phyloP scores from a whole-genome alignment of 2,888 invertebrate genomes.

The Lacanobia wlatinum region DNA sequence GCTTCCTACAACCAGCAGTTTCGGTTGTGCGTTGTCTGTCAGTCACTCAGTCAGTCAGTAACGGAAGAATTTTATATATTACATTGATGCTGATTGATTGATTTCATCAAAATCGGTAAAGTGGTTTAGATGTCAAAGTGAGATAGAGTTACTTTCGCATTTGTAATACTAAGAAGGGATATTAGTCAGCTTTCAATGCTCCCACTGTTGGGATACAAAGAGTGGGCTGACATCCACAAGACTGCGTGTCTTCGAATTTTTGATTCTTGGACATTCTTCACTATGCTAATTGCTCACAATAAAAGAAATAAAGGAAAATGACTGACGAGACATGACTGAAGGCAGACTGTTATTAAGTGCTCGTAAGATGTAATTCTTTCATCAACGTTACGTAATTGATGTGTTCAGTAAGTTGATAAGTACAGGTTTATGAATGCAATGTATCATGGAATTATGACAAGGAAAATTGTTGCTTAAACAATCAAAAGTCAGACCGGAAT shows the following conservation, averaged over 20 bases:
- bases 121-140: too few relatives aligned
- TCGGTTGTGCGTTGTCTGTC: too few relatives aligned
- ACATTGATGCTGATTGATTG: too few relatives aligned
- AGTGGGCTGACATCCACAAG: not conserved
- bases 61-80: too few relatives aligned
- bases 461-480: not conserved
- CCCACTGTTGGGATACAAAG: not conserved
- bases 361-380: slow-evolving; percentile 11
- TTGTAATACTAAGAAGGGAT: too few relatives aligned
- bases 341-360: not conserved
- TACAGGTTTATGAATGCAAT: not conserved
- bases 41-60: too few relatives aligned
- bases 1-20: too few relatives aligned
- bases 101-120: too few relatives aligned
- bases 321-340: not conserved
- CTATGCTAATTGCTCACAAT: not conserved
- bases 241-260: too few relatives aligned
- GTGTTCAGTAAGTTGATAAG: not conserved
- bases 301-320: not conserved
- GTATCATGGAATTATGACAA: not conserved
- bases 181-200: not conserved
- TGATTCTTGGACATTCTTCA: not conserved
- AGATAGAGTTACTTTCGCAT: too few relatives aligned
- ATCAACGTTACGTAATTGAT: not conserved
- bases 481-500: too few relatives aligned